Percentiles rank a stretch among this genome's conserved stretches.
These are phyloP conservation scores for Drosophila silvestris DNA, from an alignment of 2,888 invertebrate genomes.

Conservation along the genomic window DNA sequence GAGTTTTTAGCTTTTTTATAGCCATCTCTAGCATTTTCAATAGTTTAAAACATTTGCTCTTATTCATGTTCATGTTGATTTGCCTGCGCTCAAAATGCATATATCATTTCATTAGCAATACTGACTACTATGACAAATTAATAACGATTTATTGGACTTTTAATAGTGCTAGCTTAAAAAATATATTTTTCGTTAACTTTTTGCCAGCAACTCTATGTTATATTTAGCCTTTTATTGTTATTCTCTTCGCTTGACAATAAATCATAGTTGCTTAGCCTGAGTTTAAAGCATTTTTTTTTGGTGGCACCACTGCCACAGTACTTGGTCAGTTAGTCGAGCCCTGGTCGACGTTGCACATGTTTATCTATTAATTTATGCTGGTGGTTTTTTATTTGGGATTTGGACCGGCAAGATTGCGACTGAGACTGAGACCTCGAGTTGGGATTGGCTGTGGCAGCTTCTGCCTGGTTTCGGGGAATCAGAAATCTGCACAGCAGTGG, in stretches of 20 bases:
- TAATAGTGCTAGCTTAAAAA: background rate
- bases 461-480: constrained; percentile 54
- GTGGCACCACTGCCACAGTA: constrained; percentile 37
- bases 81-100: background rate
- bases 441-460: constrained; percentile 11
- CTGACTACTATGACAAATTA: background rate
- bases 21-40: background rate
- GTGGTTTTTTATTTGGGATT: constrained; percentile 59
- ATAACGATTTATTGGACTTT: background rate
- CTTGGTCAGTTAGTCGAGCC: constrained; percentile 44
- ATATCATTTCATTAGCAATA: background rate
- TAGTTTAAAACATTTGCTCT: background rate
- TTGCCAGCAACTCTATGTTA: background rate
- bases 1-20: background rate
- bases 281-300: background rate
- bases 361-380: constrained; percentile 83
- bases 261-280: background rate
- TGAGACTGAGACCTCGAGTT: constrained; percentile 40
- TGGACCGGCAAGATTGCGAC: constrained; percentile 60
- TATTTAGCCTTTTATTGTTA: background rate
- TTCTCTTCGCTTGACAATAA: background rate
- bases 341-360: constrained; percentile 50
- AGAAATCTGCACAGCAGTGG: constrained; percentile 60
- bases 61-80: background rate
- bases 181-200: background rate